Evolutionary conservation across 2,888 invertebrate species (phyloP).

Genomic region (Chironomus riparius): DNA sequence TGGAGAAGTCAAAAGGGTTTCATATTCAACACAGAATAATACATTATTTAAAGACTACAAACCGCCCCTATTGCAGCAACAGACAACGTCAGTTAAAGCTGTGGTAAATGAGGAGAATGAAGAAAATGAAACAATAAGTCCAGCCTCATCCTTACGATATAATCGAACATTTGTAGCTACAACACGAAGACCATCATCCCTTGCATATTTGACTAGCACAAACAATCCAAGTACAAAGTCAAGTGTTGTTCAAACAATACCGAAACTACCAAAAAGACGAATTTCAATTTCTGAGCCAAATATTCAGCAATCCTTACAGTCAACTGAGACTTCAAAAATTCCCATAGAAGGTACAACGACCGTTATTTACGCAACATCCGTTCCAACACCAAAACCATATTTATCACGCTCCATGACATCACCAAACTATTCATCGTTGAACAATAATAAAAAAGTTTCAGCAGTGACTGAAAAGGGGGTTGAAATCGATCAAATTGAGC

Average conservation of each 20-base stretch:
- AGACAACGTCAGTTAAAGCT: neutral
- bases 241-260: slow-evolving; percentile 56
- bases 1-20: slow-evolving; percentile 70
- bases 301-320: no score
- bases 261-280: slow-evolving; percentile 45
- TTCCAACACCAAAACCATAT: slow-evolving; percentile 31
- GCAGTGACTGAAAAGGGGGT: slow-evolving; percentile 29
- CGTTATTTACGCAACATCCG: slow-evolving; percentile 33
- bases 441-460: slow-evolving; percentile 28
- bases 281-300: neutral
- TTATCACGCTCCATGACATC: slow-evolving; percentile 31
- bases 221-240: slow-evolving; percentile 48
- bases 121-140: slow-evolving; percentile 33
- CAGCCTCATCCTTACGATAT: slow-evolving; percentile 31
- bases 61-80: neutral
- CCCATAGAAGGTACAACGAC: slow-evolving; percentile 31
- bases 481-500: slow-evolving; percentile 30
- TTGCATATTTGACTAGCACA: slow-evolving; percentile 39
- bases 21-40: slow-evolving; percentile 53
- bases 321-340: neutral
- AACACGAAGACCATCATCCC: slow-evolving; percentile 48
- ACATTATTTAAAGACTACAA: slow-evolving; percentile 41
- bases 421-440: slow-evolving; percentile 29
- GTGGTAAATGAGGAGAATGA: slow-evolving; percentile 35
- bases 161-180: slow-evolving; percentile 43